Conservation (phyloP, 2,888 invertebrate species). For the Scaptomyza caliginosa region DNA sequence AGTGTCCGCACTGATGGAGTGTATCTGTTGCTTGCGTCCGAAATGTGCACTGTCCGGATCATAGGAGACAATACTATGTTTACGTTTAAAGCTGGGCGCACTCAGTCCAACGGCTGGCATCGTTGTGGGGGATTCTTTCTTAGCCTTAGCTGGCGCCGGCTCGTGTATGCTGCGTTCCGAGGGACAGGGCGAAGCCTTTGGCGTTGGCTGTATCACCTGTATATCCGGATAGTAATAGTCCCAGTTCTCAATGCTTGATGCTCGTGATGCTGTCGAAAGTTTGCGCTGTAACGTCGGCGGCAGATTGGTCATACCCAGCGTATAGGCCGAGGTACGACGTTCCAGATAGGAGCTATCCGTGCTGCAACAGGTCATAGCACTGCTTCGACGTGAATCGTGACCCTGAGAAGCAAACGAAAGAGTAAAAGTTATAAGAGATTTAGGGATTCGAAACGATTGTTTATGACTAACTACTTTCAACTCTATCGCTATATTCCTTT, state of each 20-base stretch:
- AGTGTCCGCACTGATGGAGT: slow-evolving; percentile 82
- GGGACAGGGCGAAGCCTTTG: slow-evolving; percentile 92
- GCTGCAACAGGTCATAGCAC: slow-evolving; percentile 93
- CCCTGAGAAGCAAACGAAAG: slow-evolving; percentile 66
- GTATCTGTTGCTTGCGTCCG: slow-evolving; percentile 82
- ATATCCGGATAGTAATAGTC: slow-evolving; percentile 87
- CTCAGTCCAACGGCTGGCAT: slow-evolving; percentile 24
- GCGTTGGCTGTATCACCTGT: slow-evolving; percentile 91
- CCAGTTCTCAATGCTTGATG: slow-evolving; percentile 84
- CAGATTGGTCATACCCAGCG: slow-evolving; percentile 88
- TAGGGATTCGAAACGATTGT: background rate
- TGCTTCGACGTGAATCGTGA: slow-evolving; percentile 87
- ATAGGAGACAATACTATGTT: slow-evolving; percentile 82
- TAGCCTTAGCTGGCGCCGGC: slow-evolving; percentile 25
- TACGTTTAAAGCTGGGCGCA: slow-evolving; percentile 75
- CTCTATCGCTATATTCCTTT: background rate
- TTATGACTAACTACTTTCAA: background rate
- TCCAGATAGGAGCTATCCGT: slow-evolving; percentile 93
- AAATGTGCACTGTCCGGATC: slow-evolving; percentile 82
- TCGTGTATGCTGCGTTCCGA: slow-evolving; percentile 86
- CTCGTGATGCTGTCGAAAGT: slow-evolving; percentile 81
- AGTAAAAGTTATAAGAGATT: background rate
- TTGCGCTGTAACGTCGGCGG: slow-evolving; percentile 82
- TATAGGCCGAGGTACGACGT: slow-evolving; percentile 91
- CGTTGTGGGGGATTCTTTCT: background rate